phyloP scores from a whole-genome alignment of 2,797 vertebrate genomes.

The Poecile montanus region DNA sequence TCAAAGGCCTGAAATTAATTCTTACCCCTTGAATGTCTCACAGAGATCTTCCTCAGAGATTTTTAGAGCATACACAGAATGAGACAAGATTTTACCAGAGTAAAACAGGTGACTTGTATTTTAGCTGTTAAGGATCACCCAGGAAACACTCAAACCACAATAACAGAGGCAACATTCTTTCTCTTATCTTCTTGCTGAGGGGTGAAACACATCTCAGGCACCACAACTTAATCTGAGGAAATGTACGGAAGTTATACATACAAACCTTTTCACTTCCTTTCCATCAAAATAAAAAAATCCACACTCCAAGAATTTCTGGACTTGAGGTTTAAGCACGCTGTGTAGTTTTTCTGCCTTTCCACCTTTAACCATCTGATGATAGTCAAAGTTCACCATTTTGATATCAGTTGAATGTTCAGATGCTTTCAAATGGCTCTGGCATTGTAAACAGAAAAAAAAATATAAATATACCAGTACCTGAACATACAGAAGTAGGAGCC shows the following conservation, averaged over 20 bases:
- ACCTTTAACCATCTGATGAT: conserved; percentile 97
- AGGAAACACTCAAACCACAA: not conserved
- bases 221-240: conserved; percentile 1
- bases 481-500: not conserved
- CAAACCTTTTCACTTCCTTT: conserved; percentile 87
- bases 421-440: conserved; percentile 94
- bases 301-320: conserved; percentile 90
- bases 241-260: not conserved
- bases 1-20: not conserved
- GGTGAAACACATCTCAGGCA: not conserved
- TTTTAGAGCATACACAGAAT: not conserved
- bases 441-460: conserved; percentile 4
- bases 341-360: conserved; percentile 94
- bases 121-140: not conserved
- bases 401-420: conserved; percentile 88
- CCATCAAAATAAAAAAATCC: conserved; percentile 94
- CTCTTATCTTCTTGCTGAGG: not conserved
- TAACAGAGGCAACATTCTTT: not conserved
- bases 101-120: not conserved
- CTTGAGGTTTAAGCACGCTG: conserved; percentile 89
- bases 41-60: not conserved
- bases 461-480: not conserved
- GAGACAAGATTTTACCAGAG: not conserved
- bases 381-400: conserved; percentile 98
- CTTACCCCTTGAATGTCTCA: not conserved